Base-by-base conservation (phyloP, 2,797 vertebrate species). In the Meda fulgida region DNA sequence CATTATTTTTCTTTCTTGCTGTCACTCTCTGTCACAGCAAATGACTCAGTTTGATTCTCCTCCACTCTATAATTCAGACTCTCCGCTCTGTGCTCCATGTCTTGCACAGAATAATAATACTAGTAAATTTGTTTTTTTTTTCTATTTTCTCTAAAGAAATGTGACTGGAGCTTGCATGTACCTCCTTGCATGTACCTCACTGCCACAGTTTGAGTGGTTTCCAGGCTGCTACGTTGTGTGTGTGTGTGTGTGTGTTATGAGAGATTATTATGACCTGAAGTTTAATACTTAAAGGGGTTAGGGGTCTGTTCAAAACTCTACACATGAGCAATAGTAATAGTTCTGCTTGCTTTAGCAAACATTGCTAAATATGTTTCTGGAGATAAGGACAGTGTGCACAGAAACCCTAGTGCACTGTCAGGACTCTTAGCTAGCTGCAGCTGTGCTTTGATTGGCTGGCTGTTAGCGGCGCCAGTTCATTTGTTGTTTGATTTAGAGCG, bases 331-430 rank as follows among this genome's bases (percentile, higher is more conserved):
- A 36, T 38, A 60, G 55, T 40, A 40, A 78, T 78, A 60, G 23
- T 60, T 40, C 38, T 40, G 75, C 75, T 60, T 60, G n/a, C 55
- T 78, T 78, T 60, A 60, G 75, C 75, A 78, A 78, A 78, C 75
- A 60, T 60, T 34, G 3, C 34, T 40, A 40, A 78, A 60, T 60
- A 78, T 78, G 53, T 78, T 60, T 78, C 34, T 19, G 43, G 11
- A 5, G 88, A 70, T 70, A 46, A 26, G 34, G 51, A 5, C 13
- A 0, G 26, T 34, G 1, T 69, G 11, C 92, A 90, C 91, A 92
- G 93, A 92, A 86, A 90, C 90, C 87, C 86, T 92, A 92, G 93
- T 92, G 90, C 89, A 92, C 92, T 89, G 89, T 89, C 91, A 92
- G 89, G 91, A 87, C 83, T 46, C 85, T 88, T 38, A 78, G 84